These are phyloP conservation scores for Conchocele bisecta DNA, from an alignment of 2,888 invertebrate species.

Conservation along the genomic window DNA sequence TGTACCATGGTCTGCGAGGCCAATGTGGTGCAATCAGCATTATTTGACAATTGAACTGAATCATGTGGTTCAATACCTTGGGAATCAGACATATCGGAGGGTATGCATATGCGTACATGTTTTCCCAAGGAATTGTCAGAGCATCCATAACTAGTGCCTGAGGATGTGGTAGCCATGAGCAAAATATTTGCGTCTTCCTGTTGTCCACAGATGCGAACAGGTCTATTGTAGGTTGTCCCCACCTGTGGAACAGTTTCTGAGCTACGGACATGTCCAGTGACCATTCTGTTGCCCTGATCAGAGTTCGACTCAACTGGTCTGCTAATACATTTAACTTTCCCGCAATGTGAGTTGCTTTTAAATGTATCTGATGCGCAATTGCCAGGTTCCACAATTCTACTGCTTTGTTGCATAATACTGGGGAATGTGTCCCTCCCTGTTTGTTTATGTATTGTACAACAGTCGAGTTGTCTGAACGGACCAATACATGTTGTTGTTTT, in stretches of 20 bases:
- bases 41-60: slow-evolving; percentile 28
- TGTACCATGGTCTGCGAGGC: slow-evolving; percentile 40
- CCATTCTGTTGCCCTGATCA: slow-evolving; percentile 20
- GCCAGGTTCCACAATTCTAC: slow-evolving; percentile 17
- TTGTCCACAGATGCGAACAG: slow-evolving; percentile 27
- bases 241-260: slow-evolving; percentile 11
- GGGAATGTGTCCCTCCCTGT: not conserved
- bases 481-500: no score
- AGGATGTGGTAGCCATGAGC: slow-evolving; percentile 25
- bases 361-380: not conserved
- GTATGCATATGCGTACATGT: slow-evolving; percentile 36
- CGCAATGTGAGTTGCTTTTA: slow-evolving; percentile 35
- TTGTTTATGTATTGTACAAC: no score
- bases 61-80: slow-evolving; percentile 14
- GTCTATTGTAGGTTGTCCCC: slow-evolving; percentile 27
- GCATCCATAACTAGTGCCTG: slow-evolving; percentile 35
- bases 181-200: slow-evolving; percentile 21
- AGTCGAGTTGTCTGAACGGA: no score
- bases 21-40: slow-evolving; percentile 34
- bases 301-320: slow-evolving; percentile 17
- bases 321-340: slow-evolving; percentile 16
- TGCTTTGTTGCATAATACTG: not conserved
- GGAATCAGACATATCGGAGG: slow-evolving; percentile 29
- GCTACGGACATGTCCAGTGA: slow-evolving; percentile 18
- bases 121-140: slow-evolving; percentile 28